Percentiles rank a stretch among this genome's conserved stretches.
Evolutionary conservation across 2,888 invertebrate species (phyloP).

Genomic region (Sphinx pinastri): DNA sequence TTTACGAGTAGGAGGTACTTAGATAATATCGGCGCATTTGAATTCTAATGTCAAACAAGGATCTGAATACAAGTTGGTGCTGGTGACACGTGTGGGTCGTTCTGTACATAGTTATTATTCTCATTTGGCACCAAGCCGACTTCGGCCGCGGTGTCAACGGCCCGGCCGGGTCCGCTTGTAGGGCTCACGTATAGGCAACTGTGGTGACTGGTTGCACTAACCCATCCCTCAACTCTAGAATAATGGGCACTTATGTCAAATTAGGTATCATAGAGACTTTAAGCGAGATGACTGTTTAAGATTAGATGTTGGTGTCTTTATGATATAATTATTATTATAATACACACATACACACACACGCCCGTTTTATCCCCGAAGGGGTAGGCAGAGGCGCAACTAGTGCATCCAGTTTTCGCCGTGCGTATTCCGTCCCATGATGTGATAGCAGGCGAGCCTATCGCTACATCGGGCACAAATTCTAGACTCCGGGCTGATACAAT

Average conservation of each 20-base stretch:
- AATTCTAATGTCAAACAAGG: conserved; percentile 65
- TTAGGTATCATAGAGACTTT: background rate
- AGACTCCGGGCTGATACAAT: no score
- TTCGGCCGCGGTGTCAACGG: conserved; percentile 60
- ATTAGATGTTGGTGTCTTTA: background rate
- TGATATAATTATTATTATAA: no score
- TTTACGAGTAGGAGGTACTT: conserved; percentile 32
- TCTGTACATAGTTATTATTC: conserved; percentile 73
- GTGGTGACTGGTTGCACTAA: background rate
- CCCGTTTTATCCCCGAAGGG: no score
- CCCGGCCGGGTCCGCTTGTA: conserved; percentile 40
- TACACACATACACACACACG: no score
- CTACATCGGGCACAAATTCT: no score
- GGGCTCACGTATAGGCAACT: conserved; percentile 28
- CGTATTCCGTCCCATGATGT: no score
- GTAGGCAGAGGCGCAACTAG: no score
- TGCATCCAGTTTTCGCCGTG: no score
- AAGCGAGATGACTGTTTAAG: background rate
- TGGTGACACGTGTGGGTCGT: conserved; percentile 53
- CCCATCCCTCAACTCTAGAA: background rate
- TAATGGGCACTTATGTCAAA: no score
- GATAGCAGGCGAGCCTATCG: no score
- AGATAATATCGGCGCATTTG: conserved; percentile 50
- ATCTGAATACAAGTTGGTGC: conserved; percentile 61
- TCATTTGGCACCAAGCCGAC: conserved; percentile 69